Conservation (phyloP, 1,140 invertebrate genomes). For the Teleopsis dalmanni region DNA sequence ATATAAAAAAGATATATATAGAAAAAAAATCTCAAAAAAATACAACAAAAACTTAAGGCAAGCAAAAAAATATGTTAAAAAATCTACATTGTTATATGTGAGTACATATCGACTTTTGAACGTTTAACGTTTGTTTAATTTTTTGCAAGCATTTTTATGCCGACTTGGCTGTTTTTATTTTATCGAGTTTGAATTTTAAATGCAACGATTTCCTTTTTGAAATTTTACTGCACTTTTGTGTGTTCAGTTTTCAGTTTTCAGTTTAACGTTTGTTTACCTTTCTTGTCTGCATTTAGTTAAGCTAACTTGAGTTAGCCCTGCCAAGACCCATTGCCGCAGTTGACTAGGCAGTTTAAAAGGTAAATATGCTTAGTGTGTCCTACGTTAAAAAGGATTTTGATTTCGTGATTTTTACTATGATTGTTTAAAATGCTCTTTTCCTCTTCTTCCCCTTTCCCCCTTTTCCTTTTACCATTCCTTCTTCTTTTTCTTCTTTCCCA, state of each 20-base stretch:
- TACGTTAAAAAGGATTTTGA: not conserved
- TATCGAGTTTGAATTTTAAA: constrained; percentile 41
- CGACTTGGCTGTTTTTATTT: too few relatives aligned
- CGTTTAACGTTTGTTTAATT: too few relatives aligned
- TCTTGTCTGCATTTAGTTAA: not conserved
- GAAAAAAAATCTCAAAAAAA: not conserved
- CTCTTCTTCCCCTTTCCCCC: not conserved
- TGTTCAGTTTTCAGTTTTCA: not conserved
- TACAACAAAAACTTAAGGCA: not conserved
- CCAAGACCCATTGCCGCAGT: too few relatives aligned
- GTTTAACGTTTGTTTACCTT: not conserved
- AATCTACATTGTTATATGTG: constrained; percentile 8
- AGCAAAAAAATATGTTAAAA: not conserved
- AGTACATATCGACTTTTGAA: too few relatives aligned
- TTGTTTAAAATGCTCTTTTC: not conserved
- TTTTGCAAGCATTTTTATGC: too few relatives aligned
- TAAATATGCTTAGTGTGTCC: too few relatives aligned
- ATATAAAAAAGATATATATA: too few relatives aligned
- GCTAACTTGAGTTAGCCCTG: not conserved
- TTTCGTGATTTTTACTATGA: not conserved
- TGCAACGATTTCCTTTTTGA: constrained; percentile 41
- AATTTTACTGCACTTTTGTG: constrained; percentile 14
- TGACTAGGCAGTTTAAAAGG: too few relatives aligned
- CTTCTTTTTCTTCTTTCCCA: too few relatives aligned
- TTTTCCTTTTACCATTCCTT: too few relatives aligned